phyloP scores from a whole-genome alignment of 2,113 vertebrate species.

The Xiphorhynchus elegans region DNA sequence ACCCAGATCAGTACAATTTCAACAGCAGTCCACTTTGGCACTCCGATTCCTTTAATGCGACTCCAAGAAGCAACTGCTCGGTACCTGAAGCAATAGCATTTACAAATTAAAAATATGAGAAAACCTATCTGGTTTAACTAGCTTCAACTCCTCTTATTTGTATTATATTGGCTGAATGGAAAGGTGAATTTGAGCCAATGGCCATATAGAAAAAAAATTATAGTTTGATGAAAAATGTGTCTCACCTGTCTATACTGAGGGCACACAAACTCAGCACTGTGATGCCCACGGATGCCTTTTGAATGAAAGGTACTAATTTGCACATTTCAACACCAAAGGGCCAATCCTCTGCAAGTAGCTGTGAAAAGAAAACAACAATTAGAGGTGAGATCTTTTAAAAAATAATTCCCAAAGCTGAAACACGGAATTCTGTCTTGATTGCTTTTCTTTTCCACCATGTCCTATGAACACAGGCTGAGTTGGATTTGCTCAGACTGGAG shows the following conservation, averaged over 20 bases:
- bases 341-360: constrained; percentile 93
- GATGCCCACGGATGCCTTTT: constrained; percentile 92
- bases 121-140: not conserved
- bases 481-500: not conserved
- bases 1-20: constrained; percentile 92
- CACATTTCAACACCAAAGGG: constrained; percentile 89
- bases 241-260: constrained; percentile 92
- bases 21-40: constrained; percentile 85
- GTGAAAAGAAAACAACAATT: constrained; percentile 41
- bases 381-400: not conserved
- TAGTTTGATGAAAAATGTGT: not conserved
- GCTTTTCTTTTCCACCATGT: not conserved
- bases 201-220: not conserved
- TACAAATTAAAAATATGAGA: not conserved
- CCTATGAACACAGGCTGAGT: not conserved
- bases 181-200: not conserved
- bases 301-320: constrained; percentile 93
- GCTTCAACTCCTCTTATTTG: not conserved
- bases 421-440: not conserved
- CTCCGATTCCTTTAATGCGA: constrained; percentile 86
- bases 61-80: constrained; percentile 90
- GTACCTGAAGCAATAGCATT: constrained; percentile 76
- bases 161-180: not conserved
- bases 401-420: not conserved
- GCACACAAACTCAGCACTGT: constrained; percentile 92